Percentiles rank a stretch among this genome's conserved stretches.
These are phyloP conservation scores for Choristoneura fumiferana DNA, from an alignment of 1,140 invertebrate species.

Conservation along the genomic window DNA sequence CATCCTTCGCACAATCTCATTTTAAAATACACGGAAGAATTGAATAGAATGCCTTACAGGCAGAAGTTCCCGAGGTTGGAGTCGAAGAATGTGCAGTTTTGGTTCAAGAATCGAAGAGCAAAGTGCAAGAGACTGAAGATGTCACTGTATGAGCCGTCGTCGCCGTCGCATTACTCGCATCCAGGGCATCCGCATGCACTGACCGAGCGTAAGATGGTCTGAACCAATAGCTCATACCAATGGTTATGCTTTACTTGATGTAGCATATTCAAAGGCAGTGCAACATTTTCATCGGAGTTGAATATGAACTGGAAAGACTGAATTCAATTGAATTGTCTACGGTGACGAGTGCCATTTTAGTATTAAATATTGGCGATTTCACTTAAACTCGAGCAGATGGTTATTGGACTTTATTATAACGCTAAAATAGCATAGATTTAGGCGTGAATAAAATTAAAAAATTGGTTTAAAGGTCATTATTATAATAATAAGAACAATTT, in stretches of 20 bases:
- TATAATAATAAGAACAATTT: slow-evolving; percentile 31
- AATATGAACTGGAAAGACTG: slow-evolving; percentile 63
- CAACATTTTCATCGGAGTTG: not conserved
- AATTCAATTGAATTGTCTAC: slow-evolving; percentile 55
- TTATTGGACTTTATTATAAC: not conserved
- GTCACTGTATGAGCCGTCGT: slow-evolving; percentile 85
- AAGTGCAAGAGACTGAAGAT: slow-evolving; percentile 97
- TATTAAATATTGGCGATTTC: slow-evolving; percentile 50
- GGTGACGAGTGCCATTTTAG: slow-evolving; percentile 75
- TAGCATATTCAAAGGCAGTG: not conserved
- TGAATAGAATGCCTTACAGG: slow-evolving; percentile 96
- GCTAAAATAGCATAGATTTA: slow-evolving; percentile 4
- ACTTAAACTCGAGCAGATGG: slow-evolving; percentile 22
- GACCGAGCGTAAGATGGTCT: slow-evolving; percentile 66
- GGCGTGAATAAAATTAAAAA: slow-evolving; percentile 1
- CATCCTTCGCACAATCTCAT: slow-evolving; percentile 98
- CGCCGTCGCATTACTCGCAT: slow-evolving; percentile 71
- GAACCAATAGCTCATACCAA: slow-evolving; percentile 23
- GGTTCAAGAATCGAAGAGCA: slow-evolving; percentile 97
- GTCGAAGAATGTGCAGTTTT: slow-evolving; percentile 98
- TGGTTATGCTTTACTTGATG: not conserved
- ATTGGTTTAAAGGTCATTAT: slow-evolving; percentile 42
- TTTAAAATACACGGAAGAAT: slow-evolving; percentile 96
- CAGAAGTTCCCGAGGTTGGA: slow-evolving; percentile 98
- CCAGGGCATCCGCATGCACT: slow-evolving; percentile 64